Evolutionary conservation across 2,888 invertebrate genomes (phyloP), one percentile per base, ranked within the genome.

Genomic region (Steinernema carpocapsae): DNA sequence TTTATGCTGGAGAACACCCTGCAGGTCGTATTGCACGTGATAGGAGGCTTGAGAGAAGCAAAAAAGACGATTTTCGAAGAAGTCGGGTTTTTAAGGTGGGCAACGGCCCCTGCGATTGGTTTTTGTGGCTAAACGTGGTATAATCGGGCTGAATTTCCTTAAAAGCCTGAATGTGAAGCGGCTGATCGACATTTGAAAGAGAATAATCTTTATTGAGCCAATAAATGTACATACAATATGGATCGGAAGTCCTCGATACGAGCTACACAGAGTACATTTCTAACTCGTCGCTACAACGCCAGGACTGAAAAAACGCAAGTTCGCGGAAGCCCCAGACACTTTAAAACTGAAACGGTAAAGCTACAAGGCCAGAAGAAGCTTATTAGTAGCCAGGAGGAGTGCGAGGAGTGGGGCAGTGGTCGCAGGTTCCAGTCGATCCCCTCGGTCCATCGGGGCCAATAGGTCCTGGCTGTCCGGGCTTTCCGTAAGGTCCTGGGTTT

Each of bases 341-440:
- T 64, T 64, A 64, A 64, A 64, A 64, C 64, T 12, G 26, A 22
- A 64, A 64, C 64, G 6, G 19, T 32, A 64, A 64, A 64, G 64
- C 29, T 29, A 64, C 3, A 29, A 64, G 64, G 64, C 64, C 37
- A 64, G 64, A 26, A 17, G n/a, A 64, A 64, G 43, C 37, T 83
- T 75, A 10, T 37, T 37, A 85, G 77, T 85, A 85, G 26, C 85
- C 85, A 12, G 85, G 85, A 37, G 85, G 83, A 70, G 85, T 85
- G 74, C 85, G 77, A 10, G 85, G 85, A 43, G 78, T 81, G 4
- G 84, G 85, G 72, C 85, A 85, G 72, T 85, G 83, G 73, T 84
- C 85, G 77, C 86, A 86, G 14, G 78, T 72, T 22, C 86, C 86
- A 32, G 76, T 77, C 32, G 79, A 79, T 74, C 86, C 86, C 52